Base-by-base conservation (phyloP, 1,140 invertebrate species). In the Aporrectodea caliginosa region DNA sequence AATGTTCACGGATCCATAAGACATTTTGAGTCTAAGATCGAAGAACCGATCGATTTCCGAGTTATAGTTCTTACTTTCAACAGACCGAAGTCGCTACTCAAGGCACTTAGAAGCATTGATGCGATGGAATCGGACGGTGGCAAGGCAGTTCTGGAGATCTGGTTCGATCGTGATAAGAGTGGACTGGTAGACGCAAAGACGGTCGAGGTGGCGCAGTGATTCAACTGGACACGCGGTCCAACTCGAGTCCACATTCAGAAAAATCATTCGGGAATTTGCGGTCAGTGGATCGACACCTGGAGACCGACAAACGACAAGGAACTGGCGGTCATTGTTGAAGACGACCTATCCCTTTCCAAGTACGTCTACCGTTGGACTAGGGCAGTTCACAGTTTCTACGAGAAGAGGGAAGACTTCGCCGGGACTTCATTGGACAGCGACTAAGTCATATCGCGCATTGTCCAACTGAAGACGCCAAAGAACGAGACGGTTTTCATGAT, bases 281-380 rank as follows among this genome's bases (percentile, higher is more conserved):
- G 75, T 2, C 75, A 76, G 29, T 76, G 75, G 75, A 76, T 76
- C n/a, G 75, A 76, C 43, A 16, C 75, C 0, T 76, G 75, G 75
- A 35, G 75, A 27, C 75, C 75, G 12, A 58, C 29, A 30, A 32
- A 32, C 33, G n/a, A n/a, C 33, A 81, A 82, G 16, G 85, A 86
- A 82, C 83, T 86, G 14, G 85, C 81, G 29, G 69, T 86, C 1
- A 82, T 86, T 16, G 33, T 86, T 12, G 85, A 86, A 78, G 85
- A 86, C 78, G 85, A 86, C 74, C 22, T 86, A 6, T 82, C 81
- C 2, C 82, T 85, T 12, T 85, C 85, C 2, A 82, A 79, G 58
- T 82, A 82, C 72, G 84, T 84, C 69, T 85, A 85, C 69, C 72
- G 78, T 1, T 86, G 83, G 81, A 69, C 86, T 30, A 83, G 83